phyloP scores from a whole-genome alignment of 2,888 invertebrate species.

The Acanthoscelides obtectus region DNA sequence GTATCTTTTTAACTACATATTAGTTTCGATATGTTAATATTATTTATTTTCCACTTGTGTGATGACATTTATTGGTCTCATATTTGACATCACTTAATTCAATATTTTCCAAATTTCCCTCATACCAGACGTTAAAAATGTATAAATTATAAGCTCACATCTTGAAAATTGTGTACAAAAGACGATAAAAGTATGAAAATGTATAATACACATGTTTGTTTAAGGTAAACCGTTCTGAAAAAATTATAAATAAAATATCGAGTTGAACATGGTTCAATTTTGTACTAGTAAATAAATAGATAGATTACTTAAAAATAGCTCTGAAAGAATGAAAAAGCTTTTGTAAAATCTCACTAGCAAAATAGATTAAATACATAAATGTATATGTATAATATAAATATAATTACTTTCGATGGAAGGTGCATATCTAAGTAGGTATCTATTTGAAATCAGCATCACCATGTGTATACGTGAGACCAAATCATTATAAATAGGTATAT shows the following conservation, averaged over 20 bases:
- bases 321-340: neutral
- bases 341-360: neutral
- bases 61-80: neutral
- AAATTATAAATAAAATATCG: constrained; percentile 1
- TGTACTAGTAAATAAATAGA: neutral
- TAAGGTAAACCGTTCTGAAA: neutral
- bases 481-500: neutral
- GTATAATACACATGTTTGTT: neutral
- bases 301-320: neutral
- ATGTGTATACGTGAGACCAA: neutral
- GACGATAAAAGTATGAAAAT: neutral
- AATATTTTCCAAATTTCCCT: neutral
- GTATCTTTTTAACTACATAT: neutral
- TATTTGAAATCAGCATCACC: neutral
- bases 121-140: neutral
- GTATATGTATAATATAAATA: neutral
- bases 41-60: neutral
- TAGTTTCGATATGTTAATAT: neutral
- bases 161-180: neutral
- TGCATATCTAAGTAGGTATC: neutral
- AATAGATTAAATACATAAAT: neutral
- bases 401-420: neutral
- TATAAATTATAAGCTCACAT: neutral
- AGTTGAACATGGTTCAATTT: neutral
- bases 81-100: neutral